A percentile compares a stretch with the other conserved stretches of the same genome.
phyloP scores from a whole-genome alignment of 2,888 invertebrate genomes.

The Cyaniris semiargus region DNA sequence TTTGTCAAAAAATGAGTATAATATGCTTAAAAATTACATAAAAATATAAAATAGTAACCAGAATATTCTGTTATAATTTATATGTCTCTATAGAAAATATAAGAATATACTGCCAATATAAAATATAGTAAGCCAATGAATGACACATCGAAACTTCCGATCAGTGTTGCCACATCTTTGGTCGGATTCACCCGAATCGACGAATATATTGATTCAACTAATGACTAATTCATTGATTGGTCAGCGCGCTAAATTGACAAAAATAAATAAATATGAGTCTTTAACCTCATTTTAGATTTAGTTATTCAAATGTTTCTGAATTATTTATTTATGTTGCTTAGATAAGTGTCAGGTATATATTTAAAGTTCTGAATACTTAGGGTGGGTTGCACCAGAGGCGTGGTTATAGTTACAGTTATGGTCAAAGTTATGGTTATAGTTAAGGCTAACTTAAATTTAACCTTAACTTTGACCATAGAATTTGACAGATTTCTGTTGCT shows the following conservation, averaged over 20 bases:
- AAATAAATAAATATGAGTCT: background rate
- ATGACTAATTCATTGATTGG: conserved; percentile 16
- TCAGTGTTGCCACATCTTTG: background rate
- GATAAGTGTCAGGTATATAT: background rate
- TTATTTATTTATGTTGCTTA: background rate
- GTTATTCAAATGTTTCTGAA: background rate
- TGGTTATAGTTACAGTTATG: no score
- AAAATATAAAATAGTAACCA: background rate
- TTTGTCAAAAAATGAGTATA: conserved; percentile 39
- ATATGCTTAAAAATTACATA: conserved; percentile 7
- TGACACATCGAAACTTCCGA: conserved; percentile 1
- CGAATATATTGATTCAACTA: background rate
- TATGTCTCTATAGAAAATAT: conserved; percentile 22
- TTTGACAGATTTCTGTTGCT: no score
- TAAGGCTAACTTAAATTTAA: no score
- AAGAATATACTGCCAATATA: background rate
- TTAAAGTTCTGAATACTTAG: no score
- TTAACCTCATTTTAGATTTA: conserved; percentile 5
- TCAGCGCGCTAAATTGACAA: background rate
- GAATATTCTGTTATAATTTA: conserved; percentile 8
- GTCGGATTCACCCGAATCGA: background rate
- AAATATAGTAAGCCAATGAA: background rate
- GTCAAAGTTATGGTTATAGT: no score
- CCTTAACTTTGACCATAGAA: no score
- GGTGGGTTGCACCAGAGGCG: no score